Percentiles rank a stretch among this genome's conserved stretches.
Conservation (phyloP, 2,888 invertebrate genomes). For the Gastracanthus pulcherrimus region DNA sequence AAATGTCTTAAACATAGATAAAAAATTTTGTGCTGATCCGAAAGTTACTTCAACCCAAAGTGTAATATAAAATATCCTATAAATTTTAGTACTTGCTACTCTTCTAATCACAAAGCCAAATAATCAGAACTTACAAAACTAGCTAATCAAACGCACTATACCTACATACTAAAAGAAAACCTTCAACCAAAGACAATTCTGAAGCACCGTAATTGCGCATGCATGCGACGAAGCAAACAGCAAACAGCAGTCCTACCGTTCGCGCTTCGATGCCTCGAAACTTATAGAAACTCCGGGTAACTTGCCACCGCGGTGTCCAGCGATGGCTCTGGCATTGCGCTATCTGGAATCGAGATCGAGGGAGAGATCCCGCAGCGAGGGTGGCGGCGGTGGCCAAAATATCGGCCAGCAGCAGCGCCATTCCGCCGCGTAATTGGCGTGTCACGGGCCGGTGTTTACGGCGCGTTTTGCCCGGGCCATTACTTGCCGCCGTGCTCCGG, state of each 20-base stretch:
- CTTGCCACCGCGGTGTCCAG: not conserved
- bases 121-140: too few species aligned
- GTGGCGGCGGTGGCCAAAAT: slow-evolving; percentile 13
- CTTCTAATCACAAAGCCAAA: too few species aligned
- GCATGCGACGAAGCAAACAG: not conserved
- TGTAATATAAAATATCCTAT: too few species aligned
- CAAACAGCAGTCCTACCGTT: not conserved
- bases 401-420: slow-evolving; percentile 38
- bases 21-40: too few species aligned
- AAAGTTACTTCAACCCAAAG: too few species aligned
- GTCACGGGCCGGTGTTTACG: slow-evolving; percentile 53
- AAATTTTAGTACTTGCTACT: too few species aligned
- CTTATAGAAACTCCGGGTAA: not conserved
- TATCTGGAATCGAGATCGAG: slow-evolving; percentile 30
- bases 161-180: too few species aligned
- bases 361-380: not conserved
- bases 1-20: too few species aligned
- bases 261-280: not conserved
- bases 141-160: too few species aligned
- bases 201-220: too few species aligned
- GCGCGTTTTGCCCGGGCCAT: slow-evolving; percentile 27
- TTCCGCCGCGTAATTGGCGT: slow-evolving; percentile 55
- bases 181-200: too few species aligned
- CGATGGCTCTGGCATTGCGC: not conserved
- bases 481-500: slow-evolving; percentile 12